phyloP scores from a whole-genome alignment of 2,797 vertebrate genomes.

The Xerus rutilus region DNA sequence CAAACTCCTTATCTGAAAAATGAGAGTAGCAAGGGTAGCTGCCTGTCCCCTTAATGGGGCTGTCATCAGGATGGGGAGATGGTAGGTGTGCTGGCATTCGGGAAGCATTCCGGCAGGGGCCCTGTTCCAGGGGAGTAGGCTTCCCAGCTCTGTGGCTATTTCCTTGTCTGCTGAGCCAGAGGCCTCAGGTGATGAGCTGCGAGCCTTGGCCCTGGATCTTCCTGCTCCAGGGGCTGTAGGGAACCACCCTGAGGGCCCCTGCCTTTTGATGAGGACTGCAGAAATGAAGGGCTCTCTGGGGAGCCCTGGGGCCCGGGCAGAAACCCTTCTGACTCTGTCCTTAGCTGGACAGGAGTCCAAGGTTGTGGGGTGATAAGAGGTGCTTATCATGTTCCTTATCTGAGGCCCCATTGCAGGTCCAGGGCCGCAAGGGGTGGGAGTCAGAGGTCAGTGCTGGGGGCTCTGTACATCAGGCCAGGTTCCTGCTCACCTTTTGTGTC shows the following conservation, averaged over 20 bases:
- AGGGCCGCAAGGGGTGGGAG: neutral
- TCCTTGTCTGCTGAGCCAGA: neutral
- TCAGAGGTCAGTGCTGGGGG: neutral
- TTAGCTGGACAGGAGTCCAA: constrained; percentile 69
- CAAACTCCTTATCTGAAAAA: neutral
- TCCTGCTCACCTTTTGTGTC: neutral
- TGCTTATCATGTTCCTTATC: constrained; percentile 60
- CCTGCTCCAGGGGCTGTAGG: neutral
- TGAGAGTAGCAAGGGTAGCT: neutral
- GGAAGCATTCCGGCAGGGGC: neutral
- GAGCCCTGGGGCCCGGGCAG: constrained; percentile 34
- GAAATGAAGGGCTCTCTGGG: constrained; percentile 60
- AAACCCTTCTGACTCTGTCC: constrained; percentile 73
- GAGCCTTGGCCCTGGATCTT: neutral
- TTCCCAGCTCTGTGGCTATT: neutral
- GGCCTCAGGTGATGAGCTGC: neutral
- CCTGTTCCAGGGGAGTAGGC: neutral
- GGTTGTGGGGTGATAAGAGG: constrained; percentile 65
- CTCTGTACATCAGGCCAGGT: neutral
- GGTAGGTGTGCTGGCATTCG: neutral
- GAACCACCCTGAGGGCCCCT: neutral
- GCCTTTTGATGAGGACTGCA: constrained; percentile 75
- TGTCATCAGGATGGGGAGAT: neutral
- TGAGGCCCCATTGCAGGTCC: constrained; percentile 40
- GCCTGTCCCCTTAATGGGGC: neutral